Percentiles rank a stretch among this genome's conserved stretches.
Conservation (phyloP, 2,113 vertebrate species). For the Ophthalmolycus amberensis region DNA sequence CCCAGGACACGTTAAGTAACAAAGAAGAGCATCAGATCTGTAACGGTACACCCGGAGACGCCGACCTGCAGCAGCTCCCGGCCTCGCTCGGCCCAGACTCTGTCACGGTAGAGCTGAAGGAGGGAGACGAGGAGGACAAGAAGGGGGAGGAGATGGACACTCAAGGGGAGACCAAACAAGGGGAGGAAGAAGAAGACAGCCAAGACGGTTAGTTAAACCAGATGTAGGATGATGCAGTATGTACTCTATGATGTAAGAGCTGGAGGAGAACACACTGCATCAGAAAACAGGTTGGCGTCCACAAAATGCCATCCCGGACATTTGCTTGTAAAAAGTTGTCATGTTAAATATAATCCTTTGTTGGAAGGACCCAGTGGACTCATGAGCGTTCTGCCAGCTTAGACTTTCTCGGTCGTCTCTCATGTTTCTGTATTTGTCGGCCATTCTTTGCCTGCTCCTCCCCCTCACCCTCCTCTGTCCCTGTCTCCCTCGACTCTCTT, state of each 20-base stretch:
- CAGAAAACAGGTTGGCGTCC: too few relatives aligned
- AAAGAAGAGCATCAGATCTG: constrained; percentile 41
- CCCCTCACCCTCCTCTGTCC: neutral
- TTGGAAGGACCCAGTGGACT: neutral
- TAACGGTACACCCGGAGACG: constrained; percentile 23
- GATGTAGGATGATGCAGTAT: neutral
- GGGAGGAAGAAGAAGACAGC: constrained; percentile 34
- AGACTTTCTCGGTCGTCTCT: neutral
- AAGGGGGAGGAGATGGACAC: constrained; percentile 59
- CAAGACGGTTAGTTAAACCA: constrained; percentile 55
- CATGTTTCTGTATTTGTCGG: neutral
- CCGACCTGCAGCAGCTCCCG: neutral
- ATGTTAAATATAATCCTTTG: neutral
- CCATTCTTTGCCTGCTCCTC: neutral
- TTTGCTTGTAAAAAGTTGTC: neutral
- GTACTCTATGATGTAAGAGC: too few relatives aligned
- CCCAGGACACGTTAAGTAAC: constrained; percentile 20
- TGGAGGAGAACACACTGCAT: too few relatives aligned
- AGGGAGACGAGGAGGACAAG: constrained; percentile 40
- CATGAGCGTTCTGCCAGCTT: neutral
- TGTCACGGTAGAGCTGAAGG: constrained; percentile 43
- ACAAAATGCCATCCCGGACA: too few relatives aligned
- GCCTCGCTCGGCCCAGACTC: constrained; percentile 46
- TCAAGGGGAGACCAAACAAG: constrained; percentile 57
- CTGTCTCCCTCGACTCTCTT: neutral